Base-by-base conservation (phyloP, 2,113 vertebrate species). In the Promerops cafer region DNA sequence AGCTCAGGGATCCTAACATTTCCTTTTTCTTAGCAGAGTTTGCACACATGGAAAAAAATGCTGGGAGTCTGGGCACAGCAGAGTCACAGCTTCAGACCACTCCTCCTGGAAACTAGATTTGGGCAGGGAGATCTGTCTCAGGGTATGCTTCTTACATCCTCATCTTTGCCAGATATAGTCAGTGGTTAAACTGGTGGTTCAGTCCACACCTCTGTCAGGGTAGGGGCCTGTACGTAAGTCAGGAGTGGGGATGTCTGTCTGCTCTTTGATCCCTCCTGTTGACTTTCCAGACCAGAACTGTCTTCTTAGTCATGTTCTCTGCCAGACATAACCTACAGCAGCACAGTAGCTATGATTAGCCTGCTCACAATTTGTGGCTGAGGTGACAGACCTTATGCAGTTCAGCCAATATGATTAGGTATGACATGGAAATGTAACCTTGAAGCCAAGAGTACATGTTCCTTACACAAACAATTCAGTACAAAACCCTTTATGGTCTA, bases 281-380 rank as follows among this genome's bases (percentile, higher is more conserved):
- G 64, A 90, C 79, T 76, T 65, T 83, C 92, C 59, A 82, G 69
- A 87, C 50, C 68, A 82, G 64, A 83, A 54, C 83, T 44, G 56
- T n/a, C 61, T 22, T 54, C 86, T 97, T 97, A 97, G 78, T 88
- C 65, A 57, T 66, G 63, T 83, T 75, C 40, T 66, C 59, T 96
- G 91, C 93, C 90, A 96, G 89, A 90, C 92, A 52, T 49, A 87
- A 79, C 83, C 52, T 47, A 64, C 33, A 72, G 52, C 56, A 33
- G 27, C 13, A 7, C 59, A 30, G 86, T 21, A 31, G 13, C 70
- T 91, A 90, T 94, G 75, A 90, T 81, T 93, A 97, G 40, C 64
- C 30, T 70, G 42, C 72, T 91, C 61, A 66, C n/a, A 85, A 4
- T 94, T 93, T 94, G 82, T 85, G 94, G 37, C 86, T 93, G 71